phyloP scores from a whole-genome alignment of 2,113 vertebrate species.

The Zingel zingel region DNA sequence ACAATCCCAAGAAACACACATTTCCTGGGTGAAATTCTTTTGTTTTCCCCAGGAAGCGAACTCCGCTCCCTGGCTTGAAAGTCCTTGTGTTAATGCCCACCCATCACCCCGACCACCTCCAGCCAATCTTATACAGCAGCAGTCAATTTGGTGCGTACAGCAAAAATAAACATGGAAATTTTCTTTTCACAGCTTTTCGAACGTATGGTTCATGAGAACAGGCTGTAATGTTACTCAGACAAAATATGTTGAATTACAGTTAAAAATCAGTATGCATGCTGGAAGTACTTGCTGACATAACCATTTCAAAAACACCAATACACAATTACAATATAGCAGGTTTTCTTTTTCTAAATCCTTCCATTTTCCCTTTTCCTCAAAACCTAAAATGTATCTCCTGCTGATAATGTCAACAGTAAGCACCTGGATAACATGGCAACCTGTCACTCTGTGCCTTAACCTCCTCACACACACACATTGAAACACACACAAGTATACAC shows the following conservation, averaged over 20 bases:
- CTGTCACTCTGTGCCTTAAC: slow-evolving; percentile 37
- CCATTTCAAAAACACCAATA: not conserved
- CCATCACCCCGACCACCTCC: too few relatives aligned
- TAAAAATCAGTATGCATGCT: not conserved
- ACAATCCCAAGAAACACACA: too few relatives aligned
- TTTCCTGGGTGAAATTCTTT: too few relatives aligned
- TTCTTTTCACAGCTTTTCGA: too few relatives aligned
- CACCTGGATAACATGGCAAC: slow-evolving; percentile 63
- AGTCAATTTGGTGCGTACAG: too few relatives aligned
- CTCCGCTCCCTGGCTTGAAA: too few relatives aligned
- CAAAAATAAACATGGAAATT: too few relatives aligned
- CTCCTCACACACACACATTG: slow-evolving; percentile 26
- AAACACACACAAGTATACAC: slow-evolving; percentile 50
- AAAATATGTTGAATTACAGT: not conserved
- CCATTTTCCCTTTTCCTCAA: not conserved
- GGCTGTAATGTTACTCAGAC: not conserved
- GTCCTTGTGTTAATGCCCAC: too few relatives aligned
- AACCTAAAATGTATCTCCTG: not conserved
- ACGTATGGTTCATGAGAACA: too few relatives aligned
- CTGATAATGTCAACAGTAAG: slow-evolving; percentile 53
- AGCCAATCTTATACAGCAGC: too few relatives aligned
- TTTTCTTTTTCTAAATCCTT: slow-evolving; percentile 6
- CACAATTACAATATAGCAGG: not conserved
- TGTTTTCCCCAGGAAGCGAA: too few relatives aligned
- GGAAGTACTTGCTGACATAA: not conserved